Conservation (phyloP, 2,888 invertebrate species). For the Clunio marinus region DNA sequence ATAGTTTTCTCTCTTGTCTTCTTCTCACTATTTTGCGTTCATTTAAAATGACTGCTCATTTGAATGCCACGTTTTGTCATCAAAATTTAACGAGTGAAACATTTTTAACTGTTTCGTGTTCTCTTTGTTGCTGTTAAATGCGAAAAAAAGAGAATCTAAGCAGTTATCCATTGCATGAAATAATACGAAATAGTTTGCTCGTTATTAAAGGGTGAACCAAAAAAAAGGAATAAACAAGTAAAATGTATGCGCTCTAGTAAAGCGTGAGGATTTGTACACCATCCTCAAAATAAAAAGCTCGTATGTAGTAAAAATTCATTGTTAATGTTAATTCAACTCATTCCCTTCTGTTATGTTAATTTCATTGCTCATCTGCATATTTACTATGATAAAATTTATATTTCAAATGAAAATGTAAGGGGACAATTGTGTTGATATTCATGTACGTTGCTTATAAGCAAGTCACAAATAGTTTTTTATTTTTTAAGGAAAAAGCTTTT, state of each 20-base stretch:
- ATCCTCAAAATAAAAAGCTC: not conserved
- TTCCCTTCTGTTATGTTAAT: constrained; percentile 33
- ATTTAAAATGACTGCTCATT: constrained; percentile 3
- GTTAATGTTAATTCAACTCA: constrained; percentile 33
- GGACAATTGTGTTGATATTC: not conserved
- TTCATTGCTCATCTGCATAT: constrained; percentile 38
- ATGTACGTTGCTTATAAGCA: not conserved
- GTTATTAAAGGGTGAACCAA: not conserved
- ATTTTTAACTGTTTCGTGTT: not conserved
- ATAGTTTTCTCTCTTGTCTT: not conserved
- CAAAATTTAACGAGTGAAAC: not conserved
- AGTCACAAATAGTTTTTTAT: not conserved
- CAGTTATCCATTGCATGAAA: too few relatives aligned
- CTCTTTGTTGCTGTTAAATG: not conserved
- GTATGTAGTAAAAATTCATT: constrained; percentile 31
- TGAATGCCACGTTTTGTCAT: constrained; percentile 18
- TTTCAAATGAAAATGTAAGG: constrained; percentile 17
- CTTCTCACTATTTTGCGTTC: not conserved
- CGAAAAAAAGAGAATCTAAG: not conserved
- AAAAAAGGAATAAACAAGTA: too few relatives aligned
- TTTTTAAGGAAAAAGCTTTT: not conserved
- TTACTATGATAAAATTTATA: constrained; percentile 19
- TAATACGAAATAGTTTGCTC: not conserved
- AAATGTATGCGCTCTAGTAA: too few relatives aligned
- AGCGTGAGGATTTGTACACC: too few relatives aligned